Conservation (phyloP, 23 tunicate genomes). For the Phallusia fumigata region DNA sequence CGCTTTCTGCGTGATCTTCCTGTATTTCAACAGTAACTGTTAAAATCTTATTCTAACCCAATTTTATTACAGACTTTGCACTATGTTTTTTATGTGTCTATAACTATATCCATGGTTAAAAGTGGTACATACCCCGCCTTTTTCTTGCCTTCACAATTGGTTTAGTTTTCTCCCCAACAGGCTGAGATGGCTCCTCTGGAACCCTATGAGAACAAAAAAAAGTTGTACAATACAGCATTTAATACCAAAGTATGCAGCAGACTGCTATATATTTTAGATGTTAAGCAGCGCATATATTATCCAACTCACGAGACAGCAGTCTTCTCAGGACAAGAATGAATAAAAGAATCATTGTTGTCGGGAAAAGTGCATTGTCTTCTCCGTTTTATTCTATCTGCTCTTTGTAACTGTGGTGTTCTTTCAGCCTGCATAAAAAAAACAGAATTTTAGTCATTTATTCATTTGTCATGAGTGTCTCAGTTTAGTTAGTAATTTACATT, state of each 20-base stretch:
- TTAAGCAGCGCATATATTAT: neutral
- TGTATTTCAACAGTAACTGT: constrained; percentile 15
- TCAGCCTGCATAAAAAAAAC: neutral
- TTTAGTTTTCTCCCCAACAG: neutral
- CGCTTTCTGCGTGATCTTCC: constrained; percentile 31
- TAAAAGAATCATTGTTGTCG: constrained; percentile 28
- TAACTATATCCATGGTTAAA: neutral
- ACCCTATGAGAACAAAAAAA: neutral
- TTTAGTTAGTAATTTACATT: too few relatives aligned
- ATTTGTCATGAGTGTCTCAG: too few relatives aligned
- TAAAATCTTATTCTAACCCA: neutral
- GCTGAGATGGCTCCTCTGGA: neutral
- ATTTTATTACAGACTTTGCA: neutral
- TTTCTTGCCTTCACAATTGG: neutral
- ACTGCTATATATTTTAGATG: neutral
- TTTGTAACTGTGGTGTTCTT: constrained; percentile 52
- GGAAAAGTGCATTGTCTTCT: constrained; percentile 44
- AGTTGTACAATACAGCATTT: neutral
- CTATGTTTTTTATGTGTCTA: neutral
- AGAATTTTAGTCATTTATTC: too few relatives aligned
- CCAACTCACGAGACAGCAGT: neutral
- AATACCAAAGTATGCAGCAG: neutral
- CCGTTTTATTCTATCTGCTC: constrained; percentile 49
- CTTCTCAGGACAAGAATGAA: constrained; percentile 41
- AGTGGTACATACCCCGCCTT: neutral